Base-by-base conservation (phyloP, 2,797 vertebrate species). In the Xenopus petersii region DNA sequence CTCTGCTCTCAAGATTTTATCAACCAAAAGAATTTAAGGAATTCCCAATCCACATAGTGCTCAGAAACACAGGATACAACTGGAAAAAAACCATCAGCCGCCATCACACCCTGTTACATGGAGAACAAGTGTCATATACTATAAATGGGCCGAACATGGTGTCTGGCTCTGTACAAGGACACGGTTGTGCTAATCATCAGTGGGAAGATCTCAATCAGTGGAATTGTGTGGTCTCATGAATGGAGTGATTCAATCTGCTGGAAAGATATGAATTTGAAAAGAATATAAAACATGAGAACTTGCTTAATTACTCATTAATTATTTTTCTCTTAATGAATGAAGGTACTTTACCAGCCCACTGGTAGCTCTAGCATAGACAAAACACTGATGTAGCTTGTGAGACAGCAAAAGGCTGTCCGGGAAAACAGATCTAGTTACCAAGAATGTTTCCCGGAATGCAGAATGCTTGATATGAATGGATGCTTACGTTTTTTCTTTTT, bases 21-120 rank as follows among this genome's bases (percentile, higher is more conserved):
- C 65, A 76, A 76, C 63, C 69, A 59, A 67, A 30, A 47, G 63
- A 46, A 71, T 77, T 30, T 56, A 15, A 71, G 71, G 68, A 71
- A 77, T 77, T 48, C 26, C 30, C 42, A 4, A 42, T 77, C 33
- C 46, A 46, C 62, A 17, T 36, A 64, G 67, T 15, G 16, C 64
- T 47, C 33, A 30, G 59, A 55, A 64, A 75, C 46, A 26, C 30
- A 76, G 10, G 74, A 65, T 46, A 47, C 15, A 54, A 74, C 33
- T 17, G 24, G 24, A 48, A 26, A 30, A 60, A 56, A 56, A 21
- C 69, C 64, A 54, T 71, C 5, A 26, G 46, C 55, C 60, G 46
- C 49, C 49, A 71, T 76, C 54, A 59, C 62, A 54, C 46, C 49
- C 61, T 65, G 46, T 17, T 30, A 13, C 13, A 71, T 5, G 15